Evolutionary conservation across 2,888 invertebrate genomes (phyloP).

Genomic region (Athetis lepigone): DNA sequence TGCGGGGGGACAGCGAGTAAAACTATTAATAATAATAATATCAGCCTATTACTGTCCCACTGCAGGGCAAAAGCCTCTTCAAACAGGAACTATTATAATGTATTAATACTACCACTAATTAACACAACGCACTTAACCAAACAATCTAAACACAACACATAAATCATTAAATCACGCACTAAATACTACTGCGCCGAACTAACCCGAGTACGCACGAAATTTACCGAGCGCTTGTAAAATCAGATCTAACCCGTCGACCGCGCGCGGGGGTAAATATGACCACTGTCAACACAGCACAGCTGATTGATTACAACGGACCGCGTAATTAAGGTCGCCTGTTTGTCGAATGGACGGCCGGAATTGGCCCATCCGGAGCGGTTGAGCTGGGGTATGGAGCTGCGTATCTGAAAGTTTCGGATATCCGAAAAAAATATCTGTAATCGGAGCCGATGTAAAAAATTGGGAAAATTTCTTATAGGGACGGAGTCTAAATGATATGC

Average conservation of each 20-base stretch:
- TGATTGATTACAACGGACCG: slow-evolving; percentile 72
- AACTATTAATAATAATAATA: too few relatives aligned
- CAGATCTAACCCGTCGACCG: slow-evolving; percentile 59
- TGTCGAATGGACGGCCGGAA: slow-evolving; percentile 59
- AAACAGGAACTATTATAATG: too few relatives aligned
- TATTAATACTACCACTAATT: too few relatives aligned
- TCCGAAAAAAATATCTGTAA: too few relatives aligned
- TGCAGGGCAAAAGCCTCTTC: too few relatives aligned
- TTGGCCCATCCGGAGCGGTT: slow-evolving; percentile 56
- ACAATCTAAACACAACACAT: background rate
- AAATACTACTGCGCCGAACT: slow-evolving; percentile 15
- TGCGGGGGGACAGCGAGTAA: too few relatives aligned
- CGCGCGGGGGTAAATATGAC: slow-evolving; percentile 62
- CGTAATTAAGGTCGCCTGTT: slow-evolving; percentile 74
- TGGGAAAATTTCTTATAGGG: too few relatives aligned
- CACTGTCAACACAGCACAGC: slow-evolving; percentile 64
- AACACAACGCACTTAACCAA: background rate
- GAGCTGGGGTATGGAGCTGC: too few relatives aligned
- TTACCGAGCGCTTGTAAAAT: slow-evolving; percentile 52
- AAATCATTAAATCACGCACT: slow-evolving; percentile 15
- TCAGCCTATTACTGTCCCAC: too few relatives aligned
- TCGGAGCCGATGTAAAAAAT: too few relatives aligned
- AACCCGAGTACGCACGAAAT: slow-evolving; percentile 36
- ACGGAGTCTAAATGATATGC: too few relatives aligned
- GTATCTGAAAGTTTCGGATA: too few relatives aligned